A percentile compares a stretch with the other conserved stretches of the same genome.
Conservation (phyloP, 2,888 invertebrate genomes). For the Meliscaeva auricollis region DNA sequence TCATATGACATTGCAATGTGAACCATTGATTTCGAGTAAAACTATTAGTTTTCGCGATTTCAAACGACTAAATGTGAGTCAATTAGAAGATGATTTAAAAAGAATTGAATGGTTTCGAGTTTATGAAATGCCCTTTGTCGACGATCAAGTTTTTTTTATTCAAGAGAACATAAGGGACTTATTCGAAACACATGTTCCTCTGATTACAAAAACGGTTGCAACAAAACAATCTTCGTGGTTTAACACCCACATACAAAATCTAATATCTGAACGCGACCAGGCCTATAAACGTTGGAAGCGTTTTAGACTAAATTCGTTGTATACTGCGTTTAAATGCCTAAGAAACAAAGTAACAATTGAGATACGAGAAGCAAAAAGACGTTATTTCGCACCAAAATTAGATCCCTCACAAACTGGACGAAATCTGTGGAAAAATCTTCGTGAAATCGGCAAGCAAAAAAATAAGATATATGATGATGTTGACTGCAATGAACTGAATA, state of each 20-base stretch:
- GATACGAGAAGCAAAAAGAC: constrained; percentile 4
- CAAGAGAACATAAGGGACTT: neutral
- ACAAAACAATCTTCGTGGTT: neutral
- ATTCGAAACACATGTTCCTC: neutral
- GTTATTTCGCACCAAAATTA: too few species aligned
- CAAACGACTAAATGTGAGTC: neutral
- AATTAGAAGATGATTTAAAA: constrained; percentile 8
- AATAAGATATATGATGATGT: neutral
- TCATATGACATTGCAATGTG: constrained; percentile 34
- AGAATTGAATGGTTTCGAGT: constrained; percentile 16
- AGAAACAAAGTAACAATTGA: constrained; percentile 3
- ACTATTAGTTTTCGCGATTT: constrained; percentile 19
- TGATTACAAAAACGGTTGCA: neutral
- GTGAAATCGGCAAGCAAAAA: too few species aligned
- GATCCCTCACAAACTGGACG: too few species aligned
- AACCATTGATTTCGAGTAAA: constrained; percentile 10
- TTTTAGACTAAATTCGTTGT: neutral
- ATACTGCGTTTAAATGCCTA: neutral
- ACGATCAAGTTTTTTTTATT: constrained; percentile 5
- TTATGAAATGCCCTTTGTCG: constrained; percentile 17
- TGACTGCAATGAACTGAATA: neutral
- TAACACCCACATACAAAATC: neutral
- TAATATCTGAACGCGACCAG: constrained; percentile 2
- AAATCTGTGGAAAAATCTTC: too few species aligned
- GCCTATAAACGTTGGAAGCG: constrained; percentile 1